phyloP scores from a whole-genome alignment of 2,888 invertebrate species.

The Lithophane leautieri region DNA sequence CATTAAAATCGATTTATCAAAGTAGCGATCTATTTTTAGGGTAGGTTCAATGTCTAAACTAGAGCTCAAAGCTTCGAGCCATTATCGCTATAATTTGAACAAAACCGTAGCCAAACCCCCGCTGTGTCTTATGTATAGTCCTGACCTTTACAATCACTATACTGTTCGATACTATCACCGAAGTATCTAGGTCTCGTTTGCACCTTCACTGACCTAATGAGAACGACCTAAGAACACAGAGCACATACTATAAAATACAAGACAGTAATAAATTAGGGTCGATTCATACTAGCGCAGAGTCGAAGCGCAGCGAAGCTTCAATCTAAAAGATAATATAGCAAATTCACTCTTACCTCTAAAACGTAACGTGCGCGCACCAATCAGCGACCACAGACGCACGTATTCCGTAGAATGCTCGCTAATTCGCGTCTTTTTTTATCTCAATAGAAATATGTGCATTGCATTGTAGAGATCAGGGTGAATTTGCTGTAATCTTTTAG shows the following conservation, averaged over 20 bases:
- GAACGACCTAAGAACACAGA: conserved; percentile 12
- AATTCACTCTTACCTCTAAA: background rate
- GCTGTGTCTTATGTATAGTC: conserved; percentile 9
- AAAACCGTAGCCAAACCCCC: background rate
- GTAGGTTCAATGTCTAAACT: background rate
- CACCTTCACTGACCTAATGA: conserved; percentile 40
- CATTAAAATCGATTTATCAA: no score
- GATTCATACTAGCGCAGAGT: background rate
- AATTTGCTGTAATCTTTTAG: background rate
- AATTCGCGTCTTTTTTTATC: background rate
- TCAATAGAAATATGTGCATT: background rate
- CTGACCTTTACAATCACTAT: conserved; percentile 48
- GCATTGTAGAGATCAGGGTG: background rate
- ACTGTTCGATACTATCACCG: conserved; percentile 17
- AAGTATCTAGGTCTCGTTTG: conserved; percentile 15
- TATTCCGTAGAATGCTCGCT: background rate
- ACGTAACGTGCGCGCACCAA: background rate
- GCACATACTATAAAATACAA: background rate
- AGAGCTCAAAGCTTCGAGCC: background rate
- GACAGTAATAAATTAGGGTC: background rate
- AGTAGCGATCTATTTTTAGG: background rate
- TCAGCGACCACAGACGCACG: background rate
- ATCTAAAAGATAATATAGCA: background rate
- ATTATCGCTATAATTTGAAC: background rate
- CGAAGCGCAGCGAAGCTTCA: background rate